Base-by-base conservation (phyloP, 2,888 invertebrate genomes). In the Seira ritae region DNA sequence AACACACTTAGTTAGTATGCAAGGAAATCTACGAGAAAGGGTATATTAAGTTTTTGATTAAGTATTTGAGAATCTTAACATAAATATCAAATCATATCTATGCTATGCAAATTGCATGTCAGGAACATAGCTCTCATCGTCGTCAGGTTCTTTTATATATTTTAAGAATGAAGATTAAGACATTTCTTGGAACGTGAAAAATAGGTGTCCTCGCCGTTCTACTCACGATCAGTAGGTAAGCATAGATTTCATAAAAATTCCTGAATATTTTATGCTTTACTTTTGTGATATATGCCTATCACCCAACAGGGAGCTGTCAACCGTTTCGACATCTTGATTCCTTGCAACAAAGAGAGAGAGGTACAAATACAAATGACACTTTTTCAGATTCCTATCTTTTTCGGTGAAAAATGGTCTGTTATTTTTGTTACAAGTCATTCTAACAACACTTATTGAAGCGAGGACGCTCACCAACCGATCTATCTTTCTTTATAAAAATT, bases 271-370 rank as follows among this genome's bases (percentile, higher is more conserved):
- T 12, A 73, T 22, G 1, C 17, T 55, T 70, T 81, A 55, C 24
- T 71, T 67, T 72, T 70, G 85, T 87, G 85, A 87, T 85, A 85
- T 87, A 86, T 86, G 86, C 80, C 84, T 79, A 84, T 88, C 87
- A 87, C 79, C 84, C 87, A 72, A 84, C 85, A 79, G 77, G 85
- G 74, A 80, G 82, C 87, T 88, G 87, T 88, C 88, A 88, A 60
- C 86, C 73, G 72, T 85, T 84, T 85, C 75, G 85, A 88, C 88
- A 86, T 88, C 87, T 88, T 88, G 84, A 87, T 86, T 84, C 69
- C 79, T 73, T 84, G 80, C 76, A 68, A 70, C 81, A 65, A 67
- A 66, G 76, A n/a, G n/a, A n/a, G n/a, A n/a, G n/a, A n/a, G n/a
- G n/a, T n/a, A n/a, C n/a, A n/a, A n/a, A 76, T 79, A 80, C 85